Evolutionary conservation across 1,140 invertebrate genomes (phyloP), one percentile per base, ranked within the genome.

Genomic region (Pygmarrhopalites habei): DNA sequence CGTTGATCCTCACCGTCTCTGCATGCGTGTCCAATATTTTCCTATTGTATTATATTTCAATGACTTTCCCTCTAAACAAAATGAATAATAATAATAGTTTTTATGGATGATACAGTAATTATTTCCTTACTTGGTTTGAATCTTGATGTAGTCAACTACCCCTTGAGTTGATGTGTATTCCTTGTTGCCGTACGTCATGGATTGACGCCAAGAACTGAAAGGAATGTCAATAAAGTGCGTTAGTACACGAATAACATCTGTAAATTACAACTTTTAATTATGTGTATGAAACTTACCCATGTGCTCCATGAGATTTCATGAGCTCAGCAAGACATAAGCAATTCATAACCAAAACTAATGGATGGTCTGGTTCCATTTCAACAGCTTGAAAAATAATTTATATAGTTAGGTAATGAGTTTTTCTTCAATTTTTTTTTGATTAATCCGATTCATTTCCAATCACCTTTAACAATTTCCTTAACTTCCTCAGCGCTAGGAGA

Each of bases 301-400:
- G n/a, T n/a, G 25, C 1, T 21, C 29, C 15, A 46, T 19, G n/a
- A 28, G 10, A 23, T 52, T 14, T 58, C 30, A 60, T 17, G 7
- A 39, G 17, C 17, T 60, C 59, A 15, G 59, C 49, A 35, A 47
- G 19, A 41, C 59, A 60, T 19, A 51, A 26, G 28, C 46, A 32
- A 17, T 46, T 17, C 4, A 23, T 28, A 15, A 47, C 59, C 21
- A 60, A 23, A 43, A 41, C 29, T 5, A 52, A 60, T 23, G 59
- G 59, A 52, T 60, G 41, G 19, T 51, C 26, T 3, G 59, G 59
- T 32, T 30, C 46, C 15, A 30, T 17, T 19, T 39, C 44, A 21
- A 30, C 41, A 29, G 59, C 59, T 1, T 25, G 19, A 23, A 23
- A 49, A 5, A 49, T n/a, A n/a, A n/a, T n/a, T n/a, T n/a, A n/a